Percentiles rank a stretch among this genome's conserved stretches.
Conservation (phyloP, 2,113 vertebrate species). For the Parotia lawesii region DNA sequence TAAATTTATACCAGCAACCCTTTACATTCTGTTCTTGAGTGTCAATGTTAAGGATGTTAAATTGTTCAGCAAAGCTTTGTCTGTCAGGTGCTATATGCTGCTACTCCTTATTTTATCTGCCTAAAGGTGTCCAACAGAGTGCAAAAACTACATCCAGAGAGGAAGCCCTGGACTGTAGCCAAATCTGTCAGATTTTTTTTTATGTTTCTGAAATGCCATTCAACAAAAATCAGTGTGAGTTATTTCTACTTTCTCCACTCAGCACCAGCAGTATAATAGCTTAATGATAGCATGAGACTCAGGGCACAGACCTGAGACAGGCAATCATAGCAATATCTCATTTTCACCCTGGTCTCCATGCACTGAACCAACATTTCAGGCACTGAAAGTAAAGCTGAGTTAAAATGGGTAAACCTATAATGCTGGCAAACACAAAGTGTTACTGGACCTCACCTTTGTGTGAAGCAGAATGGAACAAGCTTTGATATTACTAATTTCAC, state of each 20-base stretch:
- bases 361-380: neutral
- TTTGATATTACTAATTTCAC: neutral
- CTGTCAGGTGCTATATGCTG: neutral
- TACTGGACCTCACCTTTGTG: neutral
- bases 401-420: neutral
- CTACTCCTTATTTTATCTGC: neutral
- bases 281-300: slow-evolving; percentile 18
- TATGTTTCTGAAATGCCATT: neutral
- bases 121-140: neutral
- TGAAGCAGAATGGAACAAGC: neutral
- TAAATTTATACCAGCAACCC: neutral
- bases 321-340: neutral
- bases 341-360: slow-evolving; percentile 12
- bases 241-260: neutral
- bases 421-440: neutral
- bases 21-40: neutral
- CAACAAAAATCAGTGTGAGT: neutral
- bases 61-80: neutral
- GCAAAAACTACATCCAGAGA: neutral
- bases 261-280: neutral
- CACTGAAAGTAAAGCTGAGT: neutral
- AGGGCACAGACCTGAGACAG: neutral
- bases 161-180: neutral
- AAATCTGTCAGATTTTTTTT: neutral
- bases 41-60: neutral